Base-by-base conservation (phyloP, 2,113 vertebrate genomes). In the Hucho hucho region DNA sequence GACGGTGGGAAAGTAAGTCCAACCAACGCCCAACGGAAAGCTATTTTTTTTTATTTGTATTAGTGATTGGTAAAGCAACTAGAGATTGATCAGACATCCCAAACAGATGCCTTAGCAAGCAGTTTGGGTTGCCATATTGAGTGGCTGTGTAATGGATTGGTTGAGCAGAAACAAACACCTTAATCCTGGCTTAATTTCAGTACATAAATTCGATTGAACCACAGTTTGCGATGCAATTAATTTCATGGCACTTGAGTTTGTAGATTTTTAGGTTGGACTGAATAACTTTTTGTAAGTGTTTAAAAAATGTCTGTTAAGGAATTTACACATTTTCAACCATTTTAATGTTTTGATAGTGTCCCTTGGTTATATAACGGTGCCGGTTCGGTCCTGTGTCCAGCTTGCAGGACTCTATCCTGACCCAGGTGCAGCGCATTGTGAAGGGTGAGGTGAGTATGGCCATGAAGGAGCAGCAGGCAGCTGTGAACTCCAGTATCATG, bases 381-480 rank as follows among this genome's bases (percentile, higher is more conserved):
- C 37, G 7, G 6, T 12, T 5, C 12, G 73, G 18, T 49, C 37
- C 49, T 72, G n/a, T 79, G 1, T 49, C 53, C 86, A 99, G 98
- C 89, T 89, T 99, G 87, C 98, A 99, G 89, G 97, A 98, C 82
- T 95, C 97, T 2, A 98, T 99, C 87, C 89, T 98, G 80, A 90
- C 94, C 66, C 97, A 98, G 37, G 96, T 99, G 67, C 98, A 99
- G 88, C 93, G 96, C 18, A 96, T 98, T 6, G 96, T 99, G 75
- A 99, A 98, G 87, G 97, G 96, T 1, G 97, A 99, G 82, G 97
- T 99, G 84, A 96, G 94, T 78, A 86, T 94, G 84, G 98, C 97
- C 0, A 97, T 99, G 94, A 99, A 98, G 90, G 98, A 98, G 86
- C 98, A 99, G 89, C 98, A 99, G 82, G 97, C 94, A 0, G 95